Evolutionary conservation across 2,113 vertebrate genomes (phyloP).

Genomic region (Macrotus californicus): DNA sequence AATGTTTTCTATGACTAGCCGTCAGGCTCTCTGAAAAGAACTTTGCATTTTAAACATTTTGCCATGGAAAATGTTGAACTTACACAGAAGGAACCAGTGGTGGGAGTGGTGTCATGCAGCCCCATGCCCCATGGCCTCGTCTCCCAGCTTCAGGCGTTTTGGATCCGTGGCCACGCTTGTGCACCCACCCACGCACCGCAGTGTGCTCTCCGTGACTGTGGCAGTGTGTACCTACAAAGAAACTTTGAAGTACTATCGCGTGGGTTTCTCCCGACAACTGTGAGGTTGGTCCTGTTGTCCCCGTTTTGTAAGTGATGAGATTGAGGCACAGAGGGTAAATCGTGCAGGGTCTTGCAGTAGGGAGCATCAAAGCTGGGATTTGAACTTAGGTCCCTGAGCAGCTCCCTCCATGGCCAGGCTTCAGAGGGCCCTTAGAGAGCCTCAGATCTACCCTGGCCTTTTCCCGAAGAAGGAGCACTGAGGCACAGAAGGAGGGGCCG

Average conservation of each 20-base stretch:
- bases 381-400: background rate
- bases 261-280: background rate
- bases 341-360: background rate
- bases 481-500: background rate
- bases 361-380: background rate
- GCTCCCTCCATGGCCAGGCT: background rate
- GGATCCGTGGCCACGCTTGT: background rate
- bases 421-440: background rate
- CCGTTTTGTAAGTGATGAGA: background rate
- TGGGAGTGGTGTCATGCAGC: too few species aligned
- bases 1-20: background rate
- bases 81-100: background rate
- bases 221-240: background rate
- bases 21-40: background rate
- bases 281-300: background rate
- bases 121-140: too few species aligned
- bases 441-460: background rate
- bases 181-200: background rate
- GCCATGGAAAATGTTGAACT: background rate
- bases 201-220: background rate
- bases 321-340: background rate
- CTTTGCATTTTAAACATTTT: background rate
- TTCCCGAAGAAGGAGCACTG: background rate
- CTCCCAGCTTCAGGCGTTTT: background rate
- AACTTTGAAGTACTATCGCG: background rate